phyloP scores from a whole-genome alignment of 1,140 invertebrate species.

The Bombus impatiens region DNA sequence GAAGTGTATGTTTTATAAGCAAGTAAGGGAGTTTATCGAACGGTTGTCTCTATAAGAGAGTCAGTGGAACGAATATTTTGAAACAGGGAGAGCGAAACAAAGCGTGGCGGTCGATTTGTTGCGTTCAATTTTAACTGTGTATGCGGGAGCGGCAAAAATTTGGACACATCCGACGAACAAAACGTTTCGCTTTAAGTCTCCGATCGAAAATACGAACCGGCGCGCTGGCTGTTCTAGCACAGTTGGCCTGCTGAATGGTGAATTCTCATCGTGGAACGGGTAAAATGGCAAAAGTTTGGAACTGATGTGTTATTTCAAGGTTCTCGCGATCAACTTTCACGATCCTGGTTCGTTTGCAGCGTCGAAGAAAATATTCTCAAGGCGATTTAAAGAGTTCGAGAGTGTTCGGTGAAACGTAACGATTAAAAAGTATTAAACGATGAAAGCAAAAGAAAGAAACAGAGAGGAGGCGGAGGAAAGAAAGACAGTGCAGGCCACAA shows the following conservation, averaged over 20 bases:
- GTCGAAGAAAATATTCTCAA: background rate
- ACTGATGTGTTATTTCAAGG: conserved; percentile 32
- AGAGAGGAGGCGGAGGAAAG: background rate
- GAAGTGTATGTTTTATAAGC: too few relatives aligned
- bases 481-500: background rate
- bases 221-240: background rate
- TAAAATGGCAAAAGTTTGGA: conserved; percentile 26
- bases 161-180: background rate
- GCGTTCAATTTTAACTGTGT: background rate
- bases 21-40: too few relatives aligned
- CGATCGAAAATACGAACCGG: background rate
- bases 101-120: background rate
- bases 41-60: background rate
- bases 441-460: background rate
- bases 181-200: conserved; percentile 16
- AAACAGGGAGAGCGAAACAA: background rate
- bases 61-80: background rate
- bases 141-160: background rate
- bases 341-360: background rate
- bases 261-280: background rate
- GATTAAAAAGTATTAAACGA: background rate
- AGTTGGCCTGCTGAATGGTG: background rate
- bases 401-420: conserved; percentile 6
- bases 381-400: background rate
- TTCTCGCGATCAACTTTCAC: background rate